These are phyloP conservation scores for Macaca mulatta DNA, from an alignment of 2,113 vertebrate genomes.

Conservation along the genomic window DNA sequence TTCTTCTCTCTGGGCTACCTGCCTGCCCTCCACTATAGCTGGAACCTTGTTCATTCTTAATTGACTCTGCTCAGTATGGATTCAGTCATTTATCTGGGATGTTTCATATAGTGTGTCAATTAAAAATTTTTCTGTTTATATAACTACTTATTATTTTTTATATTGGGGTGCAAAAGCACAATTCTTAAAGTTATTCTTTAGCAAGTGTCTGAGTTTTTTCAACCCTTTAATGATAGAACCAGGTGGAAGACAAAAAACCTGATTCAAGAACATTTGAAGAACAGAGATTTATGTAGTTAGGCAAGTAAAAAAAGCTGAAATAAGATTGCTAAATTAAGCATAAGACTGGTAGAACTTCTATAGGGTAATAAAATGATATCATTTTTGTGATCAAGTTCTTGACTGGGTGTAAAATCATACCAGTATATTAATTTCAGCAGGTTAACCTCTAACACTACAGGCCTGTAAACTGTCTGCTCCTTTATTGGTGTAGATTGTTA, in stretches of 20 bases:
- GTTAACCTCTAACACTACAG: background rate
- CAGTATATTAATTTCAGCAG: background rate
- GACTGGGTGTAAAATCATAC: background rate
- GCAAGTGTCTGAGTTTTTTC: background rate
- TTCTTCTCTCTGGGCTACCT: background rate
- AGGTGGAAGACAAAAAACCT: background rate
- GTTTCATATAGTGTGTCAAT: background rate
- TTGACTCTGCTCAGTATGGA: background rate
- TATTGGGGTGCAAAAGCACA: background rate
- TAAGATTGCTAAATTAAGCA: background rate
- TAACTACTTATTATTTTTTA: background rate
- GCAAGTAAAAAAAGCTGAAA: constrained; percentile 1
- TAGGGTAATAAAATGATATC: background rate
- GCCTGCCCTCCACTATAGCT: background rate
- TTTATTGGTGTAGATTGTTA: background rate
- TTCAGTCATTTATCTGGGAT: background rate
- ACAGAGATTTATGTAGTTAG: background rate
- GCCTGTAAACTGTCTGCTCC: background rate
- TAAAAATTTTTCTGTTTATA: background rate
- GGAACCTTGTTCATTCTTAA: background rate
- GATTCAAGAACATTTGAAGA: background rate
- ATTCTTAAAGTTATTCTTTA: constrained; percentile 12
- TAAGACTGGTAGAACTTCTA: background rate
- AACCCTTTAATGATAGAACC: background rate
- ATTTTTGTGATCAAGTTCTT: background rate